Conservation (phyloP, 1,140 invertebrate genomes). For the Drosophila auraria region DNA sequence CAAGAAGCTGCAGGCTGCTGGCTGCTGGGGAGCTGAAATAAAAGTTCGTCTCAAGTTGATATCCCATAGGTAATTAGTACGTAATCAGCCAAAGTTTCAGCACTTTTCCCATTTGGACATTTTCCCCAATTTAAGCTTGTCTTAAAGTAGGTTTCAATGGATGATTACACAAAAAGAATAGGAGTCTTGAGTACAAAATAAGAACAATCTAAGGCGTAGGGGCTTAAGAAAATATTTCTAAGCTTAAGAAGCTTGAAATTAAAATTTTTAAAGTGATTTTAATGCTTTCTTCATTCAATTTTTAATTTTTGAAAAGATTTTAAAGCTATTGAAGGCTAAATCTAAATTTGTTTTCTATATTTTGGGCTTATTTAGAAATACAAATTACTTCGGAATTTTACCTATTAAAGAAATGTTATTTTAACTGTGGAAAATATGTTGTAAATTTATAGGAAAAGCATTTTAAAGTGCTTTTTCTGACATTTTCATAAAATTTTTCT, state of each 20-base stretch:
- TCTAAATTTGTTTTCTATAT: too few species aligned
- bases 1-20: background rate
- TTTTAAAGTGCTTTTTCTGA: background rate
- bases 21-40: constrained; percentile 13
- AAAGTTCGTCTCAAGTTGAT: constrained; percentile 10
- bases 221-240: background rate
- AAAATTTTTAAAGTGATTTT: background rate
- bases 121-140: constrained; percentile 9
- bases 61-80: constrained; percentile 38
- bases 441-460: background rate
- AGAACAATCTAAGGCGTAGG: background rate
- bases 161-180: background rate
- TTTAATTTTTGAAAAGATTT: too few species aligned
- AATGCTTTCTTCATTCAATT: too few species aligned
- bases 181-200: background rate
- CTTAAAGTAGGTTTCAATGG: constrained; percentile 1
- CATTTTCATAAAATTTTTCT: too few species aligned
- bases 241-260: background rate
- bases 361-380: background rate
- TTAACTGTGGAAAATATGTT: background rate
- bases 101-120: background rate
- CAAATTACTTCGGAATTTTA: background rate
- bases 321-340: background rate
- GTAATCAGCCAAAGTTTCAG: constrained; percentile 4
- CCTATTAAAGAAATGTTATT: background rate